Conservation (phyloP, 2,888 invertebrate genomes). For the Caenorhabditis sp. region DNA sequence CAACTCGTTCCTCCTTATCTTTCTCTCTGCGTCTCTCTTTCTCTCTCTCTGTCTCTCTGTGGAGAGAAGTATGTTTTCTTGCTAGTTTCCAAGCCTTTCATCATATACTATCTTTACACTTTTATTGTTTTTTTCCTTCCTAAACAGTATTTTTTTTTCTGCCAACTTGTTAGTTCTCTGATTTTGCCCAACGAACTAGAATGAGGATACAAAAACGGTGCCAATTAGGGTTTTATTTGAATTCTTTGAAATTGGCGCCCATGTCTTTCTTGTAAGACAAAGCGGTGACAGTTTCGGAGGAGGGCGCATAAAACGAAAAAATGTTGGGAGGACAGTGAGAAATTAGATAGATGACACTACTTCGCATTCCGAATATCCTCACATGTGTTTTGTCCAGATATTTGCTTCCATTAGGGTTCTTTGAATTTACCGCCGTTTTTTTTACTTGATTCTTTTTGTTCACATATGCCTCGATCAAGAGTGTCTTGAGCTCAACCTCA, state of each 20-base stretch:
- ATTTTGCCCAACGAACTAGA: not conserved
- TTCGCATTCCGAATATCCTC: conserved; percentile 20
- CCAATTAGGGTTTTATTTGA: conserved; percentile 28
- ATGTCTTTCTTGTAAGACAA: no score
- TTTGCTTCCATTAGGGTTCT: conserved; percentile 2
- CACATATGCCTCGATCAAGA: not conserved
- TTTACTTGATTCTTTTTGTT: not conserved
- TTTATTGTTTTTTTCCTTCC: conserved; percentile 12
- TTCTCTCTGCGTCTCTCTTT: conserved; percentile 4
- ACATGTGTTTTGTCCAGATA: no score
- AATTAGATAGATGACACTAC: conserved; percentile 26
- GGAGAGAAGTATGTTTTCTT: conserved; percentile 11
- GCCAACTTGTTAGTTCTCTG: not conserved
- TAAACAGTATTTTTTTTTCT: not conserved
- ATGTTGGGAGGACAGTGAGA: not conserved
- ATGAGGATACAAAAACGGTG: conserved; percentile 7
- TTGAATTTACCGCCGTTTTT: not conserved
- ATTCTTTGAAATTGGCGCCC: conserved; percentile 21
- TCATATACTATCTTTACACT: conserved; percentile 3
- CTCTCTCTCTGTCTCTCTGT: conserved; percentile 6
- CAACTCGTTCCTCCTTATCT: conserved; percentile 52
- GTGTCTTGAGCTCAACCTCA: not conserved
- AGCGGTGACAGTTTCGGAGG: conserved; percentile 15
- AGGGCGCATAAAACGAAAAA: conserved; percentile 29
- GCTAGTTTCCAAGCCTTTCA: conserved; percentile 2